Evolutionary conservation across 2,797 vertebrate species (phyloP).

Genomic region (Neoniphon sammara): DNA sequence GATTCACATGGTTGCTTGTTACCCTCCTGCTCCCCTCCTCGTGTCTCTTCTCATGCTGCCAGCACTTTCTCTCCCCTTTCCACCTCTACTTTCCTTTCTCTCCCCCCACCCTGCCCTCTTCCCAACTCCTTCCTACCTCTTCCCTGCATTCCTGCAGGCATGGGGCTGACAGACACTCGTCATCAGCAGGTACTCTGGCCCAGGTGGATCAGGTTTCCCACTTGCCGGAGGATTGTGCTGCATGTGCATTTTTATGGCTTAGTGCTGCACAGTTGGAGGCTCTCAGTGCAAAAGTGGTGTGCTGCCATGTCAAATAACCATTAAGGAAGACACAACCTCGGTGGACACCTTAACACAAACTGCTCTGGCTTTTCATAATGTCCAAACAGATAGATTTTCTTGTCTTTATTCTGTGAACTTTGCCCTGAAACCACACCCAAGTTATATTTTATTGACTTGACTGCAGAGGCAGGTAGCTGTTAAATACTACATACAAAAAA

Average conservation of each 20-base stretch:
- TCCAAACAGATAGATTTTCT: conserved; percentile 7
- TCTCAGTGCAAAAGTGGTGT: conserved; percentile 56
- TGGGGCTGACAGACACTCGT: conserved; percentile 78
- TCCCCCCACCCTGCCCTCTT: conserved; percentile 14
- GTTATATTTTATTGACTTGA: neutral
- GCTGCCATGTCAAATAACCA: conserved; percentile 64
- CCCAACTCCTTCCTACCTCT: conserved; percentile 5
- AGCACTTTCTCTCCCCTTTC: conserved; percentile 3
- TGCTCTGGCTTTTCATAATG: conserved; percentile 27
- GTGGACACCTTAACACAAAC: conserved; percentile 49
- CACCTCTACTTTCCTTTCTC: neutral
- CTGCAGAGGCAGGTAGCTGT: neutral
- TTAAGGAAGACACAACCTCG: conserved; percentile 45
- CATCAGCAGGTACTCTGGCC: conserved; percentile 78
- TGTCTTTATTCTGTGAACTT: conserved; percentile 32
- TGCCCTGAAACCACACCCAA: conserved; percentile 8
- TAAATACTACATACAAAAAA: neutral
- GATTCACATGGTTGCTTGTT: conserved; percentile 44
- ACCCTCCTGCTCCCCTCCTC: neutral
- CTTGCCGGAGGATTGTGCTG: conserved; percentile 72
- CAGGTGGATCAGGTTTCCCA: conserved; percentile 78
- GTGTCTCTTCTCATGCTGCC: conserved; percentile 11
- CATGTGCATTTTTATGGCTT: conserved; percentile 74
- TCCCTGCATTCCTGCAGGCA: conserved; percentile 69
- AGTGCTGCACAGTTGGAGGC: conserved; percentile 67